Evolutionary conservation across 2,113 vertebrate genomes (phyloP), one percentile per base, ranked within the genome.

Genomic region (Mormoops blainvillei): DNA sequence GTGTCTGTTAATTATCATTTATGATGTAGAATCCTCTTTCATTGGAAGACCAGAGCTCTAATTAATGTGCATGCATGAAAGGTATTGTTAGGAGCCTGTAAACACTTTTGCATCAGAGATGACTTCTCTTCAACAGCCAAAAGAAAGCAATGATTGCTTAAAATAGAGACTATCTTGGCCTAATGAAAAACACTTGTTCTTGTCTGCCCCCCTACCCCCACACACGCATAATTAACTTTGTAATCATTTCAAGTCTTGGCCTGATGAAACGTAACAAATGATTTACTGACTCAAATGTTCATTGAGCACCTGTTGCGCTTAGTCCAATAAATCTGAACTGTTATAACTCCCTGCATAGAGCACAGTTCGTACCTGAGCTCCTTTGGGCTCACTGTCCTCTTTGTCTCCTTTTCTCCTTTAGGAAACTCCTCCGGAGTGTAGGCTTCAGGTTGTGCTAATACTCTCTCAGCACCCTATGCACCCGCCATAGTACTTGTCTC

Each of bases 91-190:
- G 54, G 41, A 63, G 58, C 45, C 14, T 41, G 54, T 73, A 38
- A 54, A 68, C 73, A 43, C 41, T 90, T 95, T 58, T 85, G 58
- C 70, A 70, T 87, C 70, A 78, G 65, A 90, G 84, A 76, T 11
- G 3, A 31, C 71, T 84, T 90, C 48, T 76, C 19, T 50, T 93
- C 48, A 76, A 33, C 12, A 63, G 92, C 43, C 45, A 3, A 58
- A 41, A 54, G 38, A 86, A 93, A 28, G 28, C 80, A 89, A 5
- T 52, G 71, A 48, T 81, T 50, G n/a, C 71, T 92, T 95, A 80
- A 80, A 83, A 85, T 76, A 76, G 87, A 92, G 89, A 86, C 87
- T n/a, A 65, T 88, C 45, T 70, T 93, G 73, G 18, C 38, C 84
- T 93, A 67, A 71, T 81, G 65, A 87, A 87, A 84, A 87, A n/a